Evolutionary conservation across 2,797 vertebrate species (phyloP), one percentile per base, ranked within the genome.

Genomic region (Melanogrammus aeglefinus): DNA sequence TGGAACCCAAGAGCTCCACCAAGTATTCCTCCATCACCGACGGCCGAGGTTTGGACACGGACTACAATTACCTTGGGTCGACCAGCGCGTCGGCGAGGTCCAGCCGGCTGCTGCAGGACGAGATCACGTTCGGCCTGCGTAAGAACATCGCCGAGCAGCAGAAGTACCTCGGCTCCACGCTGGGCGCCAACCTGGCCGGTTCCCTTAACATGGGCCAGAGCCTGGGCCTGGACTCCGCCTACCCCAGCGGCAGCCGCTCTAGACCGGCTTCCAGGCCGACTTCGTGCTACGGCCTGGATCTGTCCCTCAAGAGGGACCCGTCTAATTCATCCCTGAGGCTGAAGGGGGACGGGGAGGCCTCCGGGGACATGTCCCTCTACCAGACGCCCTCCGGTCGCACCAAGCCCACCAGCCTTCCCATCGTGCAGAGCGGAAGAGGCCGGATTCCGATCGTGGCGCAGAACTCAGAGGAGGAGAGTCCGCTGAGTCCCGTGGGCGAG

Each of bases 401-500:
- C 75, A 99, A 99, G 90, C 98, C 98, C 31, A 97, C 97, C 27
- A 99, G 97, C 91, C 94, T 99, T 80, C 96, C 98, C 70, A 98
- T 99, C 85, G 99, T 97, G 89, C 98, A 99, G 90, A 96, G 97
- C 73, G 93, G 94, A 0, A 96, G 97, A 86, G 98, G 98, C 31
- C 93, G 98, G 81, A 96, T 99, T 86, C 97, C 98, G 21, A 99
- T 99, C 72, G 97, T 99, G 83, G 97, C 98, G 0, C 98, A 99
- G 88, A 99, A 99, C 90, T 99, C 98, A 1, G 98, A 99, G 86
- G 98, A 99, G 83, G 98, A 99, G 88, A 99, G 98, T 89, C 98
- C 98, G 4, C 85, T 99, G 81, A 99, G 98, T 89, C 98, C 98
- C 0, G 98, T 99, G 74, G 98, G 98, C 21, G 97, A 99, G 81